These are phyloP conservation scores for Eleginops maclovinus DNA, from an alignment of 2,113 vertebrate species.

Conservation along the genomic window DNA sequence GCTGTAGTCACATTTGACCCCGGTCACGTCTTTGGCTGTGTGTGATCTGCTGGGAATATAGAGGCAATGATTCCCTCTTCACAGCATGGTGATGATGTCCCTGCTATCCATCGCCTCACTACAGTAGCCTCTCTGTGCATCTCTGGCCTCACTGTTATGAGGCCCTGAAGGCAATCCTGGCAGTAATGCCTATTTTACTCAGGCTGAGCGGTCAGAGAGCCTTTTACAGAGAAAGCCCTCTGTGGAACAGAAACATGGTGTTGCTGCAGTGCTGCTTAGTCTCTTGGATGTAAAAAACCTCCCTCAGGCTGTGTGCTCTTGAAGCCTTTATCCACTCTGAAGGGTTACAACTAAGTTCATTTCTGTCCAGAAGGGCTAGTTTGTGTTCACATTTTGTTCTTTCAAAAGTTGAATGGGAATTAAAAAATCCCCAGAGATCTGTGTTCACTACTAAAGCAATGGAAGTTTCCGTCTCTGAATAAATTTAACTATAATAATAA, in stretches of 20 bases:
- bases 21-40: not conserved
- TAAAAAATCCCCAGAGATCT: not conserved
- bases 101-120: slow-evolving; percentile 13
- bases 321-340: slow-evolving; percentile 5
- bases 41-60: slow-evolving; percentile 26
- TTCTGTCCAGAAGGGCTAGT: not conserved
- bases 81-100: slow-evolving; percentile 19
- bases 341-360: not conserved
- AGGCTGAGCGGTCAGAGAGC: slow-evolving; percentile 27
- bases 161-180: slow-evolving; percentile 18
- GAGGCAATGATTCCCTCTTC: slow-evolving; percentile 29
- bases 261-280: slow-evolving; percentile 1
- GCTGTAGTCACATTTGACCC: slow-evolving; percentile 38
- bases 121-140: slow-evolving; percentile 16
- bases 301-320: slow-evolving; percentile 13
- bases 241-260: not conserved
- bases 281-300: slow-evolving; percentile 7
- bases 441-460: not conserved
- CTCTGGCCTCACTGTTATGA: slow-evolving; percentile 13
- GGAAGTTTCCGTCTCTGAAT: not conserved
- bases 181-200: slow-evolving; percentile 38
- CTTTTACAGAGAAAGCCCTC: slow-evolving; percentile 7
- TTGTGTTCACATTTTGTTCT: slow-evolving; percentile 1
- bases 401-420: not conserved
- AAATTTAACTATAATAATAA: no score